Conservation (phyloP, 92 coral and sea anemone species). For the Isaurus tuberculatus region DNA sequence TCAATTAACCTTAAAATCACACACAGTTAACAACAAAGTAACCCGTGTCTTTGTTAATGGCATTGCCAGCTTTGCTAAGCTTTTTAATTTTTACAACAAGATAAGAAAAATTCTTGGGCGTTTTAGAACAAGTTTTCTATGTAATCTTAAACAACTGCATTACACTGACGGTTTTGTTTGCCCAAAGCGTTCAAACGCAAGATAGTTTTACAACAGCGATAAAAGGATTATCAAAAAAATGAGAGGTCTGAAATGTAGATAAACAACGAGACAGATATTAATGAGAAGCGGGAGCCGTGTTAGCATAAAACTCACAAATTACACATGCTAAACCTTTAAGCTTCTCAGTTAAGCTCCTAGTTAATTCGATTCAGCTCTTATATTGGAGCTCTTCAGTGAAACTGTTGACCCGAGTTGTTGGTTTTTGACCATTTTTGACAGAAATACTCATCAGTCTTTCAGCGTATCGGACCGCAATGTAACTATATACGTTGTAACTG, state of each 20-base stretch:
- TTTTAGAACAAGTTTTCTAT: too few species aligned
- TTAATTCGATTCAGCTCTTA: background rate
- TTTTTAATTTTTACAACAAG: too few species aligned
- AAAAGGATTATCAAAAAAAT: background rate
- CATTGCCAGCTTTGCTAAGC: too few species aligned
- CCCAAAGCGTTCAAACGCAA: too few species aligned
- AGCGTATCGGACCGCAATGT: background rate
- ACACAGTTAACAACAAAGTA: too few species aligned
- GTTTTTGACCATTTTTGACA: background rate
- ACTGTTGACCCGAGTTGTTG: background rate
- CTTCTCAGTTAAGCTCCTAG: background rate
- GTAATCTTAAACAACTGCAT: too few species aligned
- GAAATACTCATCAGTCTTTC: background rate
- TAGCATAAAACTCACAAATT: background rate
- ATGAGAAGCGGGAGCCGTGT: background rate
- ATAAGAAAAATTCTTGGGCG: too few species aligned
- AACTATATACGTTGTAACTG: background rate
- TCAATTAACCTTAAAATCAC: too few species aligned
- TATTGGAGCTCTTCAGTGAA: background rate
- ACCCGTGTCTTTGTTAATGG: too few species aligned
- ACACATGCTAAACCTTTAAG: background rate
- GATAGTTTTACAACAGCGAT: too few species aligned
- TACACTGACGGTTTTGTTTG: too few species aligned
- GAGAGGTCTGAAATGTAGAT: constrained; percentile 7
- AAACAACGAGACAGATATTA: background rate